Percentiles rank a stretch among this genome's conserved stretches.
Evolutionary conservation across 2,888 invertebrate genomes (phyloP).

Genomic region (Lepetodrilus schrolli): DNA sequence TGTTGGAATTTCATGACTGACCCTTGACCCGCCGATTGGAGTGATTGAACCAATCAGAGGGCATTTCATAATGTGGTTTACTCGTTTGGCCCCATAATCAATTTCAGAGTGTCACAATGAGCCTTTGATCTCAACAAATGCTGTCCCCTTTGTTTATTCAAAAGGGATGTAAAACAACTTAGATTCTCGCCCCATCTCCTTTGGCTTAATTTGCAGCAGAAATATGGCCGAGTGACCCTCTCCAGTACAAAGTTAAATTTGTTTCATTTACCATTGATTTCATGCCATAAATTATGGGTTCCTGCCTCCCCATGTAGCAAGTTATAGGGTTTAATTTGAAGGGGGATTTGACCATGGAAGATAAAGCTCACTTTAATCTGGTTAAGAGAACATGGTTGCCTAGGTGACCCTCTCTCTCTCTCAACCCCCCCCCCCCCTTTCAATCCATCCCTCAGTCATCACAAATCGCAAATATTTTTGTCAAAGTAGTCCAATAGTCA

Average conservation of each 20-base stretch:
- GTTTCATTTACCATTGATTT: conserved; percentile 27
- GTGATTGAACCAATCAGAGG: conserved; percentile 6
- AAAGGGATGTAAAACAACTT: conserved; percentile 17
- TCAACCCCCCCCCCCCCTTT: no score
- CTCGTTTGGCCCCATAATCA: conserved; percentile 13
- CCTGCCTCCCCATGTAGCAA: background rate
- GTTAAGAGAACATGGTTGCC: background rate
- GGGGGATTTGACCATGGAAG: conserved; percentile 16
- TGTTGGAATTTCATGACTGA: conserved; percentile 6
- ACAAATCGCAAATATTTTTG: conserved; percentile 7
- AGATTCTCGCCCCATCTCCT: background rate
- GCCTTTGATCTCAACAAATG: conserved; percentile 13
- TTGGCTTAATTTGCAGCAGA: conserved; percentile 8
- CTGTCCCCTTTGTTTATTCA: conserved; percentile 12
- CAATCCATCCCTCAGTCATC: background rate
- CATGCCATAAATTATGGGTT: conserved; percentile 8
- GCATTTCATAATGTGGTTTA: conserved; percentile 19
- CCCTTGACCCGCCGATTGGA: background rate
- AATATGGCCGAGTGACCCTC: conserved; percentile 24
- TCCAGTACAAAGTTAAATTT: background rate
- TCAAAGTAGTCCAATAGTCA: background rate
- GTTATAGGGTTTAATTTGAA: conserved; percentile 22
- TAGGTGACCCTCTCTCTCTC: no score
- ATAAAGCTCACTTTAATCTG: conserved; percentile 7
- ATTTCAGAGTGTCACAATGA: conserved; percentile 13